Base-by-base conservation (phyloP, 2,113 vertebrate species). In the Mirounga angustirostris region DNA sequence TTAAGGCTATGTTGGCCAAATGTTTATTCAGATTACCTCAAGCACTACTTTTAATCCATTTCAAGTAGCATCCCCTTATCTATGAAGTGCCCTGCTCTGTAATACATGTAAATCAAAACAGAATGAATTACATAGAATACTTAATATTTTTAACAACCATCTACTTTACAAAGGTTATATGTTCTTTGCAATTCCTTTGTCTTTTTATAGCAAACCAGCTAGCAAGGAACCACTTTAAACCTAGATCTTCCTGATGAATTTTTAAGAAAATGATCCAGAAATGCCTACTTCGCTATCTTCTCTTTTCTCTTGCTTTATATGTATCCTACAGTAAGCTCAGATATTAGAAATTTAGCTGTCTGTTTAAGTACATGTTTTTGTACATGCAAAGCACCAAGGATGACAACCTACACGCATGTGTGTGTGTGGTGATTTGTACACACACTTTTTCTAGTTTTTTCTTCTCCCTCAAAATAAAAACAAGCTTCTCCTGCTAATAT, bases 1-100 rank as follows among this genome's bases (percentile, higher is more conserved):
- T 74, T 65, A 78, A 91, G 36, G 56, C 33, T 65, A 65, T 73
- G 33, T 30, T 86, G 40, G 40, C 15, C 58, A 82, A 91, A 85
- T 85, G 8, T 81, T 40, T 89, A 93, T 76, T 94, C 71, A 95
- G 84, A 94, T 94, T 61, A 90, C 7, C 24, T 90, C 59, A 81
- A 80, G n/a, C 28, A 36, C 21, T 93, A 94, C 59, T 73, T 76
- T 93, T 67, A 95, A 91, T 33, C 52, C 50, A 74, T 91, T 80
- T 96, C 21, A 94, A 43, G 30, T 88, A 93, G 50, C 36, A 43
- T 16, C 10, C 21, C 16, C 46, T 82, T 73, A 81, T 63, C 7
- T 54, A 79, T 16, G 11, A 90, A 86, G 14, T 43, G 65, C 2
- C 79, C 40, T 74, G 26, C 40, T 58, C 76, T 85, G n/a, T 52